Evolutionary conservation across 2,797 vertebrate species (phyloP), one percentile per base, ranked within the genome.

Genomic region (Tarsius wallacei): DNA sequence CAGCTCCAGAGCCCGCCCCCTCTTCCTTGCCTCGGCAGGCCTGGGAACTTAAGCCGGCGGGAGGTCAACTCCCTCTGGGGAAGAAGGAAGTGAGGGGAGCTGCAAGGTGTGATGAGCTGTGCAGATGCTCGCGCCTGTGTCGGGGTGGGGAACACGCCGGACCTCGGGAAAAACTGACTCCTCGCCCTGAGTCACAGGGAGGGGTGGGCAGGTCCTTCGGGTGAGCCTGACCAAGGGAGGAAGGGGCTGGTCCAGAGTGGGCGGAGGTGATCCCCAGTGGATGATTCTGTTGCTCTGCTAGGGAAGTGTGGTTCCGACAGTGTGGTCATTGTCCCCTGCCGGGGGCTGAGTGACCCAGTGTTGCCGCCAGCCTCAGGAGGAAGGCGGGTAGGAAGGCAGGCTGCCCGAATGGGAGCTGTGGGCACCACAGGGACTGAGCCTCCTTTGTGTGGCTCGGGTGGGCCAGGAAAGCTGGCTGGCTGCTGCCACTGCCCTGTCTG

Each of bases 101-200:
- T 26, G 59, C 13, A 94, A 94, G 97, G 90, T 97, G 87, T 96
- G 97, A 91, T 82, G 97, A 88, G 36, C 88, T 64, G 80, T 82
- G 51, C 80, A 71, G 64, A 85, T 87, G 82, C 42, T 61, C 0
- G 9, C 36, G 55, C 6, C 1, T 73, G 90, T 49, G 87, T 80
- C 55, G 93, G 93, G 84, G 36, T 1, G 12, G 33, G 63, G 85
- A 53, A 73, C 94, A 59, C 80, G 31, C 1, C 61, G 80, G 91
- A 82, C 55, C 86, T 76, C 7, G 12, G 83, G 96, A 97, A 93
- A 78, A 93, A 78, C 96, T 96, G 96, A 96, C 96, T 97, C 55
- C 86, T 80, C 15, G 24, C 36, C 96, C 94, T 97, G 96, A 98
- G 97, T 98, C 98, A 98, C 95, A 28, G 97, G 98, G 97, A 98